phyloP scores from a whole-genome alignment of 2,888 invertebrate species.

The Xestia ashworthii region DNA sequence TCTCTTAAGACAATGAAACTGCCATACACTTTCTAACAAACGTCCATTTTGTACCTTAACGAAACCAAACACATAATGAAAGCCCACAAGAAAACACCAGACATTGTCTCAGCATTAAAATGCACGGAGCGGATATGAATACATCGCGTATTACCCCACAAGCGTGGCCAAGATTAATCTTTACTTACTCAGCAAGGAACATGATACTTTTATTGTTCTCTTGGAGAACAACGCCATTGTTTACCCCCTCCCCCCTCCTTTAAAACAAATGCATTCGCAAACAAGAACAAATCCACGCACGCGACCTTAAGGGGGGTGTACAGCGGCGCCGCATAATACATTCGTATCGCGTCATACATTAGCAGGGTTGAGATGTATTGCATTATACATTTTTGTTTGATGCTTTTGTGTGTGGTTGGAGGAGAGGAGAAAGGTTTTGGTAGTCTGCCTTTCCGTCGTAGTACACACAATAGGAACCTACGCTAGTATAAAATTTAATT shows the following conservation, averaged over 20 bases:
- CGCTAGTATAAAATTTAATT: neutral
- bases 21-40: neutral
- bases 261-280: slow-evolving; percentile 64
- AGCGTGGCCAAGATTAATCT: slow-evolving; percentile 58
- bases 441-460: neutral
- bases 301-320: slow-evolving; percentile 45
- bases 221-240: slow-evolving; percentile 58
- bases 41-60: neutral
- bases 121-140: slow-evolving; percentile 55
- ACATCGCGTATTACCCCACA: slow-evolving; percentile 46
- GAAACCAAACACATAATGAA: slow-evolving; percentile 25
- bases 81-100: slow-evolving; percentile 21
- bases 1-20: neutral
- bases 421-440: neutral
- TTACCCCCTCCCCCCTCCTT: slow-evolving; percentile 13
- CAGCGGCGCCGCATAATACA: slow-evolving; percentile 31
- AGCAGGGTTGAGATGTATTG: slow-evolving; percentile 8
- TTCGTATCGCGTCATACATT: slow-evolving; percentile 45
- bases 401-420: neutral
- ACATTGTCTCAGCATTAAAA: slow-evolving; percentile 55
- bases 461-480: neutral
- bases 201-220: slow-evolving; percentile 65
- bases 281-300: slow-evolving; percentile 62
- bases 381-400: slow-evolving; percentile 15
- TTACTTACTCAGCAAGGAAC: slow-evolving; percentile 57